Evolutionary conservation across 1,140 invertebrate species (phyloP), one percentile per base, ranked within the genome.

Genomic region (Phortica variegata): DNA sequence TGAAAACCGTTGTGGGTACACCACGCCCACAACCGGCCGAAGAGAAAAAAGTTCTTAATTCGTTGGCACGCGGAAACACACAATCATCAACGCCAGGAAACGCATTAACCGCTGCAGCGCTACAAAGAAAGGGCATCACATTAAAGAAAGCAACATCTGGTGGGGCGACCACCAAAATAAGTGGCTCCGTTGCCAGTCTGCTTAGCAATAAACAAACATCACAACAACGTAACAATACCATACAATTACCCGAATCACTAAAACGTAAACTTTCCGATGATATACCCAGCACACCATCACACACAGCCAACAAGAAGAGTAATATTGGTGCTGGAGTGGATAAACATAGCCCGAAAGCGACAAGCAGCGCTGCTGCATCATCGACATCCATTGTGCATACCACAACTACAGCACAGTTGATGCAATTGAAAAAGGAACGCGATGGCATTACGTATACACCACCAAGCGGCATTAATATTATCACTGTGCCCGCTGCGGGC

Each of bases 111-210:
- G 57, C 43, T n/a, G 65, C 65, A 8, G 70, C 72, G 1, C 50
- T 73, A 0, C 70, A 73, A 18, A 73, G 73, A 36, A 73, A 73
- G 21, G 70, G 70, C 1, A 73, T 73, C 8, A 73, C 70, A 1
- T 52, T 73, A 16, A 73, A 73, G 29, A 73, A 73, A 44, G 56
- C 70, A 1, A 45, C 61, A 0, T 48, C 32, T 34, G 13, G 45
- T 15, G 39, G 33, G 6, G 37, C 40, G 3, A 5, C 47, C 38
- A 17, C 41, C 39, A 1, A 68, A 53, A 40, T 37, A 54, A 1
- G 33, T 49, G 1, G 2, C 43, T n/a, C 16, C 17, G n/a, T 34
- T 29, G 3, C 40, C 7, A 43, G 47, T 20, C 32, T 18, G 10
- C 47, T 6, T 47, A 50, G 15, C 33, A 21, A 6, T 21, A 51